Evolutionary conservation across 2,113 vertebrate genomes (phyloP), one percentile per base, ranked within the genome.

Genomic region (Chamaea fasciata): DNA sequence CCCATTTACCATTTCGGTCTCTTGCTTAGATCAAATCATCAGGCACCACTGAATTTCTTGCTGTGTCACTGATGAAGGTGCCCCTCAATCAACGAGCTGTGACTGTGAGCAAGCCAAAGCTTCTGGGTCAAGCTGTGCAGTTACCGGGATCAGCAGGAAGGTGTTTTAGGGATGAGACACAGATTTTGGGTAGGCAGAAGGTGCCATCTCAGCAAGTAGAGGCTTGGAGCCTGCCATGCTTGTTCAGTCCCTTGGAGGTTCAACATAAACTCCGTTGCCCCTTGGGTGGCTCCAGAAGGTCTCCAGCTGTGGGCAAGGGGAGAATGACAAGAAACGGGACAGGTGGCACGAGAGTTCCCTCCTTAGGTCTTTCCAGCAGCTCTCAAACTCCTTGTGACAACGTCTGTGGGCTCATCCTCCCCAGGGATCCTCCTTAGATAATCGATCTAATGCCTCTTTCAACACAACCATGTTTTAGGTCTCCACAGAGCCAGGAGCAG

Each of bases 401-500:
- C 0, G 20, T 62, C 8, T 73, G 80, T 20, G 35, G 77, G 70
- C 30, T 76, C 81, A 15, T 50, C 89, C 89, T 95, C 68, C 74
- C 74, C 3, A 4, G 60, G 76, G 76, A 79, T 44, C 49, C 76
- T 79, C 39, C 31, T 9, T 8, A 4, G 31, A 55, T 73, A 50
- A 41, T 63, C 35, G 3, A 18, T 60, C 60, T 4, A 1, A 19
- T 3, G 53, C 49, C 82, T 71, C 50, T 89, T 50, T 68, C 75
- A 78, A 47, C 44, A 60, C 60, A 31, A 6, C 2, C n/a, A 19
- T 9, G 19, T 82, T 89, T 65, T 37, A 47, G 42, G 53, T 94
- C 91, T 73, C 71, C 74, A 7, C 3, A 79, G 75, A 94, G 91
- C 87, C 83, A 33, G 87, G 47, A 96, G 84, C 92, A 96, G 94